A percentile compares a stretch with the other conserved stretches of the same genome.
phyloP scores from a whole-genome alignment of 2,797 vertebrate species.

The Syndactyla subalaris region DNA sequence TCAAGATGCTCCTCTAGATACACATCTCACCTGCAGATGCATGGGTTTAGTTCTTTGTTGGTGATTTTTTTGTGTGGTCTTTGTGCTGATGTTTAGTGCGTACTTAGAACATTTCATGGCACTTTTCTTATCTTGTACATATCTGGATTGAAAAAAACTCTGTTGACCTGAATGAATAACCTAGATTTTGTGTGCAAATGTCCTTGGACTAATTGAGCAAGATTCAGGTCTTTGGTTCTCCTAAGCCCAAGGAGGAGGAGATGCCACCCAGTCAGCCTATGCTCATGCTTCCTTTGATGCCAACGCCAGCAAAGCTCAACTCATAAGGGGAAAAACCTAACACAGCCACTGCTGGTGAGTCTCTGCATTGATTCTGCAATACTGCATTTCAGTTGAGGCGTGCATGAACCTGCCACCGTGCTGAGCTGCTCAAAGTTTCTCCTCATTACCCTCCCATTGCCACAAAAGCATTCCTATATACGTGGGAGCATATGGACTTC shows the following conservation, averaged over 20 bases:
- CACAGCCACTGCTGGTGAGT: neutral
- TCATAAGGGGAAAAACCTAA: neutral
- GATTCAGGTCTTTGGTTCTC: neutral
- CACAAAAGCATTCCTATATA: neutral
- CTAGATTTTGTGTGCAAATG: neutral
- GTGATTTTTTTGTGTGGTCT: neutral
- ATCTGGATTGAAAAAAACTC: neutral
- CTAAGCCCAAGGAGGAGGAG: neutral
- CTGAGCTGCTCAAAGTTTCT: slow-evolving; percentile 38
- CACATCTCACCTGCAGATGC: neutral
- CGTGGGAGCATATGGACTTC: neutral
- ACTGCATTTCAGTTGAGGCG: neutral
- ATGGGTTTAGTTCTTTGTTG: neutral
- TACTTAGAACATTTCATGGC: neutral
- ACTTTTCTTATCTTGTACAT: neutral
- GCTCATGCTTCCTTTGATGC: slow-evolving; percentile 24
- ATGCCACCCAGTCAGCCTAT: neutral
- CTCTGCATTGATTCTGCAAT: slow-evolving; percentile 37
- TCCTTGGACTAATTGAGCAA: neutral
- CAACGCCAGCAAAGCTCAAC: neutral
- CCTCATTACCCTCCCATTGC: neutral
- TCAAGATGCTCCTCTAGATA: neutral
- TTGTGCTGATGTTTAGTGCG: neutral
- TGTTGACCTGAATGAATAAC: neutral
- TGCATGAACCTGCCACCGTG: slow-evolving; percentile 23